Conservation (phyloP, 2,113 vertebrate species). For the Syrrhaptes paradoxus region DNA sequence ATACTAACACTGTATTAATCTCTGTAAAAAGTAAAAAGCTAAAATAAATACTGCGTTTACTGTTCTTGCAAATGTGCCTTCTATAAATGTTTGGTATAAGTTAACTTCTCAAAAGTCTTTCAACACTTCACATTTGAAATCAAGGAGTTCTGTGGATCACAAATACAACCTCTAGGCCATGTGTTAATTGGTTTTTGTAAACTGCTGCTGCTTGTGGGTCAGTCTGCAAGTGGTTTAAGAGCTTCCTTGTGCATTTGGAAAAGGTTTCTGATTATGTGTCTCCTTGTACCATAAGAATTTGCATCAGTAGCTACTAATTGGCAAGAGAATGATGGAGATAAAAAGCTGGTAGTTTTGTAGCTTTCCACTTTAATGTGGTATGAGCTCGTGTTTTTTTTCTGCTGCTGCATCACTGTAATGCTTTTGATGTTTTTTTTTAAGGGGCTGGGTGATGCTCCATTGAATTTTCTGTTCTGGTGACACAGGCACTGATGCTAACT, state of each 20-base stretch:
- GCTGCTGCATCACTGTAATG: background rate
- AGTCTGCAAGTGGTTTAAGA: background rate
- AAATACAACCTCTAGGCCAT: background rate
- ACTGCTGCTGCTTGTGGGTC: background rate
- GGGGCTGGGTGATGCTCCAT: background rate
- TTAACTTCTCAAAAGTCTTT: background rate
- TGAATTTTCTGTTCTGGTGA: background rate
- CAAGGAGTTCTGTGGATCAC: background rate
- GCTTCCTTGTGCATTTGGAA: background rate
- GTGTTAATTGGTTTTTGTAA: background rate
- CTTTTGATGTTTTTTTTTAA: background rate
- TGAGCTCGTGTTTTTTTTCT: background rate
- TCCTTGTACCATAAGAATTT: background rate
- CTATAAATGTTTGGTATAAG: background rate
- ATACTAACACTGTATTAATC: background rate
- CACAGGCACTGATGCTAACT: background rate
- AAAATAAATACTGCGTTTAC: background rate
- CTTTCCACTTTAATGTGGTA: fast-evolving
- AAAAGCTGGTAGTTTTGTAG: background rate
- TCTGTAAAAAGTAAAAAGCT: background rate
- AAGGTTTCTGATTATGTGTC: background rate
- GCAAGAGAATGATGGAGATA: background rate
- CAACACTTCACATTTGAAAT: background rate
- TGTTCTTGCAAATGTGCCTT: background rate
- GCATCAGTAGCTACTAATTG: background rate